Base-by-base conservation (phyloP, 2,888 invertebrate species). In the Netelia inedita region DNA sequence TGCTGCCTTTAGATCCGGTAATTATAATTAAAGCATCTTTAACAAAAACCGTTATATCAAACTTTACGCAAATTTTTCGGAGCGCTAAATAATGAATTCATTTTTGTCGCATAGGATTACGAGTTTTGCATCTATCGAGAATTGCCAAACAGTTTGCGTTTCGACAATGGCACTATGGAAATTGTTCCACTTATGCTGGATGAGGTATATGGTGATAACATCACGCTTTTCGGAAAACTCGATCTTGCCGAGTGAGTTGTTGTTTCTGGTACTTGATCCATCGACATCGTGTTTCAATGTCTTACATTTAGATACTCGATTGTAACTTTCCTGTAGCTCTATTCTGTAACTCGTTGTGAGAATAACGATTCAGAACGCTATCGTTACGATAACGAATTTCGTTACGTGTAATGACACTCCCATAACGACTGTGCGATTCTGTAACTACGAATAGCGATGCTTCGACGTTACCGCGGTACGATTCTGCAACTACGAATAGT, bases 81-180 rank as follows among this genome's bases (percentile, higher is more conserved):
- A n/a, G 61, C 9, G n/a, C 10, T 21, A 28, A 68, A 73, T 46
- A 21, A 19, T 16, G 71, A 59, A 23, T 50, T 35, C 35, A 14
- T 8, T 57, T 83, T 76, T 66, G 23, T 59, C 6, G 85, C 79
- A 50, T 71, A 94, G 94, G 92, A 94, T 73, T 93, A 92, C 69
- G 92, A 93, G 86, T 94, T 94, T 86, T 92, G 91, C 68, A 88
- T 91, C 8, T 94, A 91, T 82, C 91, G 91, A 57, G 91, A 91
- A 57, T 87, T 90, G 5, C 46, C 86, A 0, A 79, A 89, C 10
- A 90, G 89, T 21, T 75, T 89, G 11, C 68, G 82, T 81, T 69
- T 91, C 53, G 43, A 43, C 2, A 74, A 91, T 79, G 92, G 92
- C 3, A 87, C 84, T 10, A 86, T 94, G 53, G 79, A 85, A 9